A percentile compares a stretch with the other conserved stretches of the same genome.
Evolutionary conservation across 2,113 vertebrate species (phyloP).

Genomic region (Prunella himalayana): DNA sequence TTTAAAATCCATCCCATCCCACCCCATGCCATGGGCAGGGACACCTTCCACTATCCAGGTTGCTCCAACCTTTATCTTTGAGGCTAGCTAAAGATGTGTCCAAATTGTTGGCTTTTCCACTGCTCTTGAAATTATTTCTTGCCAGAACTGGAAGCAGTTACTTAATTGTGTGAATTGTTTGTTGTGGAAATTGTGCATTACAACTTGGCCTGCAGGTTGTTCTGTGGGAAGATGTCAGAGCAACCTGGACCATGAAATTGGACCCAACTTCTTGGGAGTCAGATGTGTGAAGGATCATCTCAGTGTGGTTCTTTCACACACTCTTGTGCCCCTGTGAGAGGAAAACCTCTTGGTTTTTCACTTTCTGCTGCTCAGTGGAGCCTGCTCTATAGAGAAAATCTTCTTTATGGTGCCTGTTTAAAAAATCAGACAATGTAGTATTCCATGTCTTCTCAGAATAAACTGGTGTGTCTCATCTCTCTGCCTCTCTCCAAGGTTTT

Average conservation of each 20-base stretch:
- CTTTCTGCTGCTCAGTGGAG: background rate
- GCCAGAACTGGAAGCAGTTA: background rate
- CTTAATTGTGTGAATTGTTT: background rate
- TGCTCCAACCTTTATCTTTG: background rate
- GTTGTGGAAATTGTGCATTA: background rate
- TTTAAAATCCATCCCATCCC: background rate
- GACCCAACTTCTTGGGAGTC: background rate
- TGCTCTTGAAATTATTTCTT: background rate
- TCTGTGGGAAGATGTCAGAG: background rate
- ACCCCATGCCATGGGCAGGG: background rate
- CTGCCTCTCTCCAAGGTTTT: background rate
- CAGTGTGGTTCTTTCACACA: rapidly evolving
- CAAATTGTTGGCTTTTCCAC: background rate
- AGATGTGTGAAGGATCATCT: background rate
- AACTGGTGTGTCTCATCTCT: rapidly evolving
- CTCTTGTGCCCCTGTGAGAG: background rate
- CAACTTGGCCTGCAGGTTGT: background rate
- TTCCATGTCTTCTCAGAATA: background rate
- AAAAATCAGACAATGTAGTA: rapidly evolving
- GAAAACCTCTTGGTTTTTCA: background rate
- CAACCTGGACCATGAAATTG: background rate
- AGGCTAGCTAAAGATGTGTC: background rate
- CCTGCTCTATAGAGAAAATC: background rate
- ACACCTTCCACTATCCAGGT: background rate
- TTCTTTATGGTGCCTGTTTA: background rate